Evolutionary conservation across 2,888 invertebrate species (phyloP).

Genomic region (Clanis bilineata): DNA sequence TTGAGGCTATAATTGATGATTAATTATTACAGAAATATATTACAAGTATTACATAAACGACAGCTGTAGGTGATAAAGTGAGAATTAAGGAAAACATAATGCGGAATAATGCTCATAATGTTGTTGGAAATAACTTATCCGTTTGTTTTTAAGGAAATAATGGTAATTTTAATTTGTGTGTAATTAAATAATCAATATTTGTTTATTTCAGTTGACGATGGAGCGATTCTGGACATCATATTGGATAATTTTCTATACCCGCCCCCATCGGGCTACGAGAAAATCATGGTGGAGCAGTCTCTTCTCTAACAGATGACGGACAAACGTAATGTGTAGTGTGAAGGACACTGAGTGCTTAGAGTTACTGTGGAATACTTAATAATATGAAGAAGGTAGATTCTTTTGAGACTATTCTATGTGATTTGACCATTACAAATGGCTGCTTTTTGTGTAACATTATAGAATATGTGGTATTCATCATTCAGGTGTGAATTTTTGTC

Average conservation of each 20-base stretch:
- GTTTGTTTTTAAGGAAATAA: too few relatives aligned
- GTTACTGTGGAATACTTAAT: background rate
- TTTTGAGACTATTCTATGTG: conserved; percentile 2
- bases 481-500: too few relatives aligned
- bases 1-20: too few relatives aligned
- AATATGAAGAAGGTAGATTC: conserved; percentile 3
- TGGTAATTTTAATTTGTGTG: too few relatives aligned
- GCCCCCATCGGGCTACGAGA: conserved; percentile 94
- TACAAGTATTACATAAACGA: too few relatives aligned
- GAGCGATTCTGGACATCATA: conserved; percentile 97
- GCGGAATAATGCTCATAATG: too few relatives aligned
- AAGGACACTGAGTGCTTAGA: background rate
- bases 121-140: too few relatives aligned
- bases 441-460: background rate
- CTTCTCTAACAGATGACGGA: conserved; percentile 86
- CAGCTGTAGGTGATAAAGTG: too few relatives aligned
- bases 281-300: conserved; percentile 98
- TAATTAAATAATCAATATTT: background rate
- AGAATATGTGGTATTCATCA: background rate
- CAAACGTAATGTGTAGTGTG: conserved; percentile 26
- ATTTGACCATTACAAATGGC: background rate
- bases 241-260: conserved; percentile 94
- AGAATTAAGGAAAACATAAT: too few relatives aligned
- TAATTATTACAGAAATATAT: too few relatives aligned
- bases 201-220: conserved; percentile 92